phyloP scores from a whole-genome alignment of 2,888 invertebrate species.

The Hirtodrosophila histrioides region DNA sequence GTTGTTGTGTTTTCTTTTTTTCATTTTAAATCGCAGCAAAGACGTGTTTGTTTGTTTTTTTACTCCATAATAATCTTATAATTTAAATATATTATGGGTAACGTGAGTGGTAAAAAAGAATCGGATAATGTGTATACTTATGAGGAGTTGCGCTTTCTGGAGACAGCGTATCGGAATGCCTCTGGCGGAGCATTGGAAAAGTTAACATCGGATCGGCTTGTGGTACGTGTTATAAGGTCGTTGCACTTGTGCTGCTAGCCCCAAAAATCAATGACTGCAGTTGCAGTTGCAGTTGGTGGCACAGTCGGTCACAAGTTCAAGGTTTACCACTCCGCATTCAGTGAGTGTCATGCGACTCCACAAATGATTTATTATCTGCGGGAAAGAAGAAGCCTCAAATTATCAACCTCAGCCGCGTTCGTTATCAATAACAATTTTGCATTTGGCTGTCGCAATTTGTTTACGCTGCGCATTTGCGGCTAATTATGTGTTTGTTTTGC shows the following conservation, averaged over 20 bases:
- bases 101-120: constrained; percentile 61
- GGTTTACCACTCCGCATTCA: constrained; percentile 35
- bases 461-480: constrained; percentile 44
- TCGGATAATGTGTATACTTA: constrained; percentile 68
- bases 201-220: constrained; percentile 73
- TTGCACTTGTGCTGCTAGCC: constrained; percentile 36
- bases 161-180: constrained; percentile 71
- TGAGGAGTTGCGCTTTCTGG: constrained; percentile 77
- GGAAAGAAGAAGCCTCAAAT: constrained; percentile 8
- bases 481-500: not conserved
- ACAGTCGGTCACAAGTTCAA: constrained; percentile 71
- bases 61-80: constrained; percentile 27
- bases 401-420: constrained; percentile 20
- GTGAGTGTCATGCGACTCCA: constrained; percentile 40
- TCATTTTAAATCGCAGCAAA: constrained; percentile 48
- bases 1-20: constrained; percentile 45
- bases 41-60: constrained; percentile 23
- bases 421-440: constrained; percentile 41
- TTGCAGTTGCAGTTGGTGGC: constrained; percentile 5
- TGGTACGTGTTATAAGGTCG: constrained; percentile 67
- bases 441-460: constrained; percentile 40
- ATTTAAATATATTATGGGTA: constrained; percentile 48
- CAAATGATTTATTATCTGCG: constrained; percentile 9
- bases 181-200: constrained; percentile 75
- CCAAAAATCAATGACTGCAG: constrained; percentile 62